Percentiles rank a stretch among this genome's conserved stretches.
phyloP scores from a whole-genome alignment of 2,888 invertebrate genomes.

The Bombylius discolor region DNA sequence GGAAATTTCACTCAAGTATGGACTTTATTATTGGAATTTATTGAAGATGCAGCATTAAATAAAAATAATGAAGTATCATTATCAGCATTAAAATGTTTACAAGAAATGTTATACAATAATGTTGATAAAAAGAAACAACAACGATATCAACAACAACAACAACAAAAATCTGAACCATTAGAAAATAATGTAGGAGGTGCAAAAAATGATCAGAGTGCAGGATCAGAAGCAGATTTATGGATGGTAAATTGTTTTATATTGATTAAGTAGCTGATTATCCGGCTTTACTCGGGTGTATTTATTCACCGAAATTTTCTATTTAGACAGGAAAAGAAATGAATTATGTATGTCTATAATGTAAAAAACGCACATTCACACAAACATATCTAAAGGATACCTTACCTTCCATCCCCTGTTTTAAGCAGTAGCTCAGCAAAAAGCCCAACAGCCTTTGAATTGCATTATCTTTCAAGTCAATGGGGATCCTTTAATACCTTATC shows the following conservation, averaged over 20 bases:
- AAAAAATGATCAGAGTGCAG: conserved; percentile 14
- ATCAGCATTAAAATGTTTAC: conserved; percentile 91
- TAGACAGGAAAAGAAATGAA: no score
- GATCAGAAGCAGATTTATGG: conserved; percentile 53
- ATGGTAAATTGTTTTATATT: conserved; percentile 33
- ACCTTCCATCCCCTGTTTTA: no score
- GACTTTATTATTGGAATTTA: conserved; percentile 84
- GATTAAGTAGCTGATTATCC: no score
- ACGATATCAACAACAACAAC: not conserved
- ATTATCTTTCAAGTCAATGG: no score
- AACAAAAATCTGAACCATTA: conserved; percentile 18
- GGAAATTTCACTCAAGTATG: conserved; percentile 91
- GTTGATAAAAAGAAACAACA: conserved; percentile 20
- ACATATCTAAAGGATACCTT: no score
- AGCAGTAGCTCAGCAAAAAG: no score
- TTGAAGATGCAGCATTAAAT: conserved; percentile 82
- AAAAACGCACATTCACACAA: no score
- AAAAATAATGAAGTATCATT: conserved; percentile 93
- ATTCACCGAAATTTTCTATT: no score
- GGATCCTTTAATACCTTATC: no score
- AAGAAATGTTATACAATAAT: conserved; percentile 77
- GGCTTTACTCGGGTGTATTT: no score
- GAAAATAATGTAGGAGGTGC: conserved; percentile 28
- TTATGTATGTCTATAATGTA: no score
- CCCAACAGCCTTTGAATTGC: no score